Evolutionary conservation across 1,140 invertebrate genomes (phyloP).

Genomic region (Heliothis subflexa): DNA sequence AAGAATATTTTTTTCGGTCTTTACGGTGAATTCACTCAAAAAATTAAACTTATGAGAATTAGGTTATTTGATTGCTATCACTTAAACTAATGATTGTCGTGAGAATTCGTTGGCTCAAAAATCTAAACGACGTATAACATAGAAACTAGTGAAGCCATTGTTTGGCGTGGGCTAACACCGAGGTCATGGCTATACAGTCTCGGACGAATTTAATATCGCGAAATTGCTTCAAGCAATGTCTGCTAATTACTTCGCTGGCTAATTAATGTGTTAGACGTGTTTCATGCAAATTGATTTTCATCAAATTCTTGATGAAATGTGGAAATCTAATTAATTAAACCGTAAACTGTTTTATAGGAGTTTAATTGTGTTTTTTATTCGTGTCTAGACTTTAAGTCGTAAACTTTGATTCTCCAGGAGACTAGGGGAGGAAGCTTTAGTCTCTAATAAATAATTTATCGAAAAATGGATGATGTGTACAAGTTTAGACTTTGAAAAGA

Average conservation of each 20-base stretch:
- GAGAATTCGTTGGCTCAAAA: background rate
- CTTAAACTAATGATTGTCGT: background rate
- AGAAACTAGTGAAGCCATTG: conserved; percentile 10
- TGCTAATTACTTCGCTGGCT: background rate
- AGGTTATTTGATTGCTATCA: background rate
- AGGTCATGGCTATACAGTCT: background rate
- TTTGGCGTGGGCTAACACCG: conserved; percentile 7
- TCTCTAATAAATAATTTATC: too few relatives aligned
- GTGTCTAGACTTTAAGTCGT: too few relatives aligned
- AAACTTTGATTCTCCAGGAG: too few relatives aligned
- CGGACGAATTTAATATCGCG: background rate
- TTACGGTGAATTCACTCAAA: too few relatives aligned
- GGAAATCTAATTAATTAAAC: too few relatives aligned
- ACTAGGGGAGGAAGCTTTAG: too few relatives aligned
- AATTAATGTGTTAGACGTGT: background rate
- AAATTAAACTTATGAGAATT: too few relatives aligned
- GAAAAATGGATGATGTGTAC: too few relatives aligned
- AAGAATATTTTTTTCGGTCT: too few relatives aligned
- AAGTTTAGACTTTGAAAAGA: too few relatives aligned
- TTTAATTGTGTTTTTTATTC: too few relatives aligned
- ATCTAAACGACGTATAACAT: background rate
- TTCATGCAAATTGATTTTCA: background rate
- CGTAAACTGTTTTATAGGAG: too few relatives aligned
- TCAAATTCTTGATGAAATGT: background rate
- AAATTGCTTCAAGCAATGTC: background rate